Percentiles rank a stretch among this genome's conserved stretches.
These are phyloP conservation scores for Pomacea maculata DNA, from an alignment of 1,140 invertebrate species.

Conservation along the genomic window DNA sequence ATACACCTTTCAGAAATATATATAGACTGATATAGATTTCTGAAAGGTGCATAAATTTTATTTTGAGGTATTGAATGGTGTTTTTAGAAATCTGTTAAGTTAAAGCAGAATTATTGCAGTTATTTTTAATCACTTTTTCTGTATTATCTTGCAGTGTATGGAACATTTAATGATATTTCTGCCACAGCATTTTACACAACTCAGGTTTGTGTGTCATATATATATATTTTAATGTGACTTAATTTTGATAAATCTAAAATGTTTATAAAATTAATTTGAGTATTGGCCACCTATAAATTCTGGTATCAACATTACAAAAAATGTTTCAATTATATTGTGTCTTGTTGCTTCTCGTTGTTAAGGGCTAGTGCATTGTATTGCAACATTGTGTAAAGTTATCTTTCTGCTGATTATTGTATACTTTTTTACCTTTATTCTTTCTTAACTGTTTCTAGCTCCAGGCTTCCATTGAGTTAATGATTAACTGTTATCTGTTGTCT, in stretches of 20 bases:
- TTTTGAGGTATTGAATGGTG: neutral
- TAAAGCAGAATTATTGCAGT: neutral
- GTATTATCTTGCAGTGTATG: conserved; percentile 60
- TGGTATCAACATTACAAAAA: neutral
- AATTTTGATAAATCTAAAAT: neutral
- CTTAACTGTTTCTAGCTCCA: too few species aligned
- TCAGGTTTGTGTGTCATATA: conserved; percentile 40
- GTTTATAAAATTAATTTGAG: neutral
- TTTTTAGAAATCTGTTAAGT: neutral
- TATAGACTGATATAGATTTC: neutral
- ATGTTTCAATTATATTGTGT: neutral
- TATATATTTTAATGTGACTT: conserved; percentile 19
- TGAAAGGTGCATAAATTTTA: too few species aligned
- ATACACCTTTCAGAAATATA: too few species aligned
- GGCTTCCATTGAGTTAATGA: neutral
- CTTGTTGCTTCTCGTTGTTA: neutral
- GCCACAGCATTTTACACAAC: conserved; percentile 63
- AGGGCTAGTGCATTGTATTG: neutral
- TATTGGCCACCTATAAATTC: neutral
- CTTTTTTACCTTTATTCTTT: too few species aligned
- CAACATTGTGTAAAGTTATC: too few species aligned
- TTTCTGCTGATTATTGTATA: too few species aligned
- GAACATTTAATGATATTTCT: conserved; percentile 64
- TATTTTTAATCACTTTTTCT: neutral
- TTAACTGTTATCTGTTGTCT: neutral